phyloP scores from a whole-genome alignment of 2,113 vertebrate species.

The Callithrix jacchus region DNA sequence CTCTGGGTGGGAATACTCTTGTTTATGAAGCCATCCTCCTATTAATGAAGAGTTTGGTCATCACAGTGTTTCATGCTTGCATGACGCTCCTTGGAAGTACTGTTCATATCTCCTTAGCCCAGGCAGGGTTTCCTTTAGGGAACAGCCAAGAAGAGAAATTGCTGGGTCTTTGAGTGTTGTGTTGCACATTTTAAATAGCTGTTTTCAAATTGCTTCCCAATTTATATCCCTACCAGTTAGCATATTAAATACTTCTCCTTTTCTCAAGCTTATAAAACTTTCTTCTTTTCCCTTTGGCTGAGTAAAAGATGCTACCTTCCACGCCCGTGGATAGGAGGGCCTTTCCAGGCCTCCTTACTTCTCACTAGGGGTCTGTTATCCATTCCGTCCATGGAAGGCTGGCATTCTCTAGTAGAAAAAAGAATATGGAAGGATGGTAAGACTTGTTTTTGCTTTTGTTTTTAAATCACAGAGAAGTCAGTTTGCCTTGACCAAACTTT shows the following conservation, averaged over 20 bases:
- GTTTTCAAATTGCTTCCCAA: not conserved
- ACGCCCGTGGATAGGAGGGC: accelerated
- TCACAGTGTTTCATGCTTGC: accelerated
- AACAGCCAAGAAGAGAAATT: not conserved
- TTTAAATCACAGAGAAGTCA: conserved; percentile 21
- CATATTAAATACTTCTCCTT: not conserved
- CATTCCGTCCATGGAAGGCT: accelerated
- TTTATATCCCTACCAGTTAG: not conserved
- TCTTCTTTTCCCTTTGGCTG: not conserved
- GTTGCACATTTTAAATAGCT: not conserved
- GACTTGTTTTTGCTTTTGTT: not conserved
- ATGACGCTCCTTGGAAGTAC: accelerated
- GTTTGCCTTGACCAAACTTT: conserved; percentile 49
- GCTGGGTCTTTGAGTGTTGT: not conserved
- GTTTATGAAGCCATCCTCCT: not conserved
- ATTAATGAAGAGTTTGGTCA: accelerated
- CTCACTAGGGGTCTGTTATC: not conserved
- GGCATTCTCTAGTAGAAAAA: not conserved
- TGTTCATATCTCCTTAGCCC: not conserved
- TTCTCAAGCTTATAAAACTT: not conserved
- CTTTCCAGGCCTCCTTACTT: too few relatives aligned
- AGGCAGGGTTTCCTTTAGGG: not conserved
- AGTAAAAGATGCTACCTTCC: too few relatives aligned
- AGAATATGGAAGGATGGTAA: not conserved
- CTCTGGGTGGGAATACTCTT: accelerated